Conservation (phyloP, 2,113 vertebrate species). For the Tragelaphus buxtoni region DNA sequence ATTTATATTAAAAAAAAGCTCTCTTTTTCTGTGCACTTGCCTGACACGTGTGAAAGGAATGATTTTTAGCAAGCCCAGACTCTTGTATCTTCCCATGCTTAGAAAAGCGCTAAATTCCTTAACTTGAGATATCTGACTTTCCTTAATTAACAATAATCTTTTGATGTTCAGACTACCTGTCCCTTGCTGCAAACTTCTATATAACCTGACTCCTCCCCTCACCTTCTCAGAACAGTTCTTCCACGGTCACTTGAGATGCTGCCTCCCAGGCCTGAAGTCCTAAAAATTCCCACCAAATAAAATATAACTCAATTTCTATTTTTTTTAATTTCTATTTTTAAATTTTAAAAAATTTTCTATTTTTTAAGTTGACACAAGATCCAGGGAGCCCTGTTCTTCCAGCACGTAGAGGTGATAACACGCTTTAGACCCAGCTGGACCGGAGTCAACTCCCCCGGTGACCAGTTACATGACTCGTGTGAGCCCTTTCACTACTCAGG, state of each 20-base stretch:
- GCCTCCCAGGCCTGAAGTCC: neutral
- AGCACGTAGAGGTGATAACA: neutral
- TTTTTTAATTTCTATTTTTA: neutral
- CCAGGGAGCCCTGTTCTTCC: neutral
- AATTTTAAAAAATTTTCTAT: neutral
- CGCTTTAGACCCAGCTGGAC: neutral
- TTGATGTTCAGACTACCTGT: neutral
- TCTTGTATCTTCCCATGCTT: neutral
- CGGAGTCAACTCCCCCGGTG: rapidly evolving
- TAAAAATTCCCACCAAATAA: neutral
- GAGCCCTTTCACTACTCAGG: rapidly evolving
- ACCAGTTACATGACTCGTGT: neutral
- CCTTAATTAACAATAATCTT: neutral
- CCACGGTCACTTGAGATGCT: neutral
- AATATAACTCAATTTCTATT: neutral
- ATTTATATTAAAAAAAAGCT: neutral
- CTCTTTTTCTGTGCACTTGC: neutral
- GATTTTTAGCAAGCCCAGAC: neutral
- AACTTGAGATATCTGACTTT: neutral
- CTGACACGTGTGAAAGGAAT: neutral
- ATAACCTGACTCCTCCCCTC: neutral
- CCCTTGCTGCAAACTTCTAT: neutral
- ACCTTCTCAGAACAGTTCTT: neutral
- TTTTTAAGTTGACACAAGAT: neutral
- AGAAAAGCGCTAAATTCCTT: neutral